Evolutionary conservation across 2,888 invertebrate species (phyloP), one percentile per base, ranked within the genome.

Genomic region (Drosophila greeni): DNA sequence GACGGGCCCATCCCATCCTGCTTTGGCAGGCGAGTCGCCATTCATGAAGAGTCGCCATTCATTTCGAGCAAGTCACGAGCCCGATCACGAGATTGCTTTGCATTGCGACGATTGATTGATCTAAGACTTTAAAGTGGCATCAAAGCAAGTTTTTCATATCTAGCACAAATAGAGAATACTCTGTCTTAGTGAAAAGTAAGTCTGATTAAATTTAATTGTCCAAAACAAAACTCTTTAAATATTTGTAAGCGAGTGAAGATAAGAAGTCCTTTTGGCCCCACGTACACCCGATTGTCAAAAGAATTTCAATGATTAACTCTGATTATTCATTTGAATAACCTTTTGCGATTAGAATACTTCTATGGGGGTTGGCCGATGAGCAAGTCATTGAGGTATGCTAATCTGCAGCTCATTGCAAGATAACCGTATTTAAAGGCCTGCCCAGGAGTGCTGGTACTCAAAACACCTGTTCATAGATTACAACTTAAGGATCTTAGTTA

Each of bases 1-100:
- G 33, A n/a, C 14, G 6, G 16, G n/a, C 12, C 18, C 29, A 34
- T 31, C 5, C 26, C 12, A 23, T 43, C 16, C 60, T 31, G 14
- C 3, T 16, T 16, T 20, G 14, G 16, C 14, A 51, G 29, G 11
- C 24, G 24, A 61, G 23, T 61, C 20, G 61, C 60, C 66, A 65
- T 51, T 61, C 66, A 42, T 29, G 33, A 29, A 31, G n/a, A 42
- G 34, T 9, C 6, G 18, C 18, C 52, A 26, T 42, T 43, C 18
- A 16, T 4, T 18, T 9, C 1, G 1, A n/a, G 20, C 29, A 54
- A 53, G 36, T 56, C 55, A 55, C 14, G 36, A 20, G 36, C 16
- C 12, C 11, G 26, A 26, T 26, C 55, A 54, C 55, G 55, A 31
- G 29, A 29, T 45, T 42, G 42, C n/a, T n/a, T n/a, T 42, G 42